Evolutionary conservation across 2,113 vertebrate genomes (phyloP).

Genomic region (Ciconia stormi): DNA sequence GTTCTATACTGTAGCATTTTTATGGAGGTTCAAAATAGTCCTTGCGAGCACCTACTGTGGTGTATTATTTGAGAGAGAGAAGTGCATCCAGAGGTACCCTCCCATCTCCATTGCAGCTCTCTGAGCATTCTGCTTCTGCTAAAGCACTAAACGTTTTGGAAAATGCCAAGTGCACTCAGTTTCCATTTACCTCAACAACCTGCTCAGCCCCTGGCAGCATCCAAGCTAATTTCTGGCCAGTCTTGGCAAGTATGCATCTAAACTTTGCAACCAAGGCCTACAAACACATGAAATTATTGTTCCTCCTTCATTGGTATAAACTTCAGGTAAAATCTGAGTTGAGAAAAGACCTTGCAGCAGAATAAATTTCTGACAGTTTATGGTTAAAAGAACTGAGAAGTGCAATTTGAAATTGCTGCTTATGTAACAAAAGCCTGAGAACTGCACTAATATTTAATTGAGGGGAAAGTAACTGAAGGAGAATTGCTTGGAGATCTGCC

Average conservation of each 20-base stretch:
- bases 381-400: slow-evolving; percentile 40
- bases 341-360: neutral
- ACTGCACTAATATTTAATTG: slow-evolving; percentile 72
- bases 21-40: neutral
- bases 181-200: neutral
- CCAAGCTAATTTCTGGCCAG: neutral
- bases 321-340: neutral
- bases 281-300: neutral
- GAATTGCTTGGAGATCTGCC: slow-evolving; percentile 76
- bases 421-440: slow-evolving; percentile 73
- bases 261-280: neutral
- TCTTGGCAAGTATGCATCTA: neutral
- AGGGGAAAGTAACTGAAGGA: slow-evolving; percentile 70
- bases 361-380: slow-evolving; percentile 11
- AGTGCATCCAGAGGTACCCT: neutral
- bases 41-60: neutral
- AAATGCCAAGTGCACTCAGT: neutral
- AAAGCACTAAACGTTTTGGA: neutral
- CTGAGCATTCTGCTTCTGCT: neutral
- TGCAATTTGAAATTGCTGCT: slow-evolving; percentile 55
- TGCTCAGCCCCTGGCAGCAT: neutral
- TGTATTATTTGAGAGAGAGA: neutral
- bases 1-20: neutral
- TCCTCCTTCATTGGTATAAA: neutral
- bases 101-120: neutral